A percentile compares a stretch with the other conserved stretches of the same genome.
Conservation (phyloP, 1,140 invertebrate genomes). For the Zaprionus capensis region DNA sequence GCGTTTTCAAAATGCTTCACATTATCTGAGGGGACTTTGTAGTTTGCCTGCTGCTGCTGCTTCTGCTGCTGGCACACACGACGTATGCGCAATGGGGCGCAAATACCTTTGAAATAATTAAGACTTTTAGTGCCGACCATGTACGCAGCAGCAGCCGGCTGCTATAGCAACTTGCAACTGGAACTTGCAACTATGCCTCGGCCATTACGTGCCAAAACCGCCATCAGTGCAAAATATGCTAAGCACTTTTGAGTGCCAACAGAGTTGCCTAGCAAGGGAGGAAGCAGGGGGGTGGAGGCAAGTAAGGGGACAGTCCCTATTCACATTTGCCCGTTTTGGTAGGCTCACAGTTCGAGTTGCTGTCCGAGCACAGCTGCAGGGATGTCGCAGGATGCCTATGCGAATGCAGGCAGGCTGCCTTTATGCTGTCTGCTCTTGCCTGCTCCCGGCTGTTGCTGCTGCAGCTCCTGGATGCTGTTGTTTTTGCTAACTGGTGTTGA, state of each 20-base stretch:
- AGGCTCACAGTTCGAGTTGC: slow-evolving; percentile 8
- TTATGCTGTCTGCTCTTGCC: slow-evolving; percentile 12
- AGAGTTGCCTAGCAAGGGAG: not conserved
- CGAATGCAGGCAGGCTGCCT: slow-evolving; percentile 19
- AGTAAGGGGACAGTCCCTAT: not conserved
- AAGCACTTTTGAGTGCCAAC: slow-evolving; percentile 57
- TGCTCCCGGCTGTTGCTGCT: not conserved
- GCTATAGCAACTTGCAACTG: slow-evolving; percentile 20
- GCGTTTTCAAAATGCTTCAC: not conserved
- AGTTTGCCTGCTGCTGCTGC: not conserved
- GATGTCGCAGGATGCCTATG: slow-evolving; percentile 19
- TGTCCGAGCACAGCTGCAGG: not conserved
- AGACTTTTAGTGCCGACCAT: slow-evolving; percentile 57
- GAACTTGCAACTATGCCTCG: slow-evolving; percentile 33
- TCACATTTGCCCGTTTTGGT: slow-evolving; percentile 3
- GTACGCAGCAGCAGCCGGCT: not conserved
- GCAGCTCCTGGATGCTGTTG: slow-evolving; percentile 38
- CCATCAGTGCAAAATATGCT: slow-evolving; percentile 67
- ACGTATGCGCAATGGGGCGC: slow-evolving; percentile 38
- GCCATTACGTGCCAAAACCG: slow-evolving; percentile 52
- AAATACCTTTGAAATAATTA: slow-evolving; percentile 70
- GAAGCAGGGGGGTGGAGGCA: no score
- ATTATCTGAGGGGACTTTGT: not conserved
- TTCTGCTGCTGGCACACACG: slow-evolving; percentile 2
- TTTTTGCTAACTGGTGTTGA: slow-evolving; percentile 63